Evolutionary conservation across 1,140 invertebrate genomes (phyloP).

Genomic region (Drosophila carrolli): DNA sequence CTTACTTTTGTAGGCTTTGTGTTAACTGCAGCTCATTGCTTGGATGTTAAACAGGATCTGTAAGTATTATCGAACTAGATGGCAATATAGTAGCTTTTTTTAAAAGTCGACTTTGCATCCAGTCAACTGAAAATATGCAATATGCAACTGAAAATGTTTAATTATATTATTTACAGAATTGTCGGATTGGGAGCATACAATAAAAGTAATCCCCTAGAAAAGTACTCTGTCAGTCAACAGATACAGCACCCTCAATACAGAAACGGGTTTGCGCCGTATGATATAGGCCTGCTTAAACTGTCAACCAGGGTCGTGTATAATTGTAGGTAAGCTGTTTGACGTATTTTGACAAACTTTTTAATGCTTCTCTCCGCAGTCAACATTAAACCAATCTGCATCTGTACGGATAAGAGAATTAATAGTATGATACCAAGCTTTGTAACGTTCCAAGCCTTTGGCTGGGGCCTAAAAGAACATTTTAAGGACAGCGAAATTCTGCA

Average conservation of each 20-base stretch:
- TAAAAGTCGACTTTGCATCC: too few relatives aligned
- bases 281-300: constrained; percentile 6
- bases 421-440: accelerated
- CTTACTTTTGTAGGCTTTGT: constrained; percentile 1
- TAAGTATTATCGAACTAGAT: not conserved
- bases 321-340: not conserved
- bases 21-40: constrained; percentile 16
- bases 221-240: too few relatives aligned
- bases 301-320: not conserved
- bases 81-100: too few relatives aligned
- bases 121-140: too few relatives aligned
- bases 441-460: not conserved
- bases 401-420: not conserved
- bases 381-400: constrained; percentile 6
- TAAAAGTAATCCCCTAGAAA: not conserved
- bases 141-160: not conserved
- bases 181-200: not conserved
- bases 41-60: not conserved
- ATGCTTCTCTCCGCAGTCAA: not conserved
- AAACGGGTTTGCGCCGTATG: not conserved
- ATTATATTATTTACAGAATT: not conserved
- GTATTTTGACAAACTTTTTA: too few relatives aligned
- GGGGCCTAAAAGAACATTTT: not conserved
- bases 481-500: not conserved
- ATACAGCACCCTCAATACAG: not conserved